A percentile compares a stretch with the other conserved stretches of the same genome.
Evolutionary conservation across 2,113 vertebrate species (phyloP).

Genomic region (Istiophorus platypterus): DNA sequence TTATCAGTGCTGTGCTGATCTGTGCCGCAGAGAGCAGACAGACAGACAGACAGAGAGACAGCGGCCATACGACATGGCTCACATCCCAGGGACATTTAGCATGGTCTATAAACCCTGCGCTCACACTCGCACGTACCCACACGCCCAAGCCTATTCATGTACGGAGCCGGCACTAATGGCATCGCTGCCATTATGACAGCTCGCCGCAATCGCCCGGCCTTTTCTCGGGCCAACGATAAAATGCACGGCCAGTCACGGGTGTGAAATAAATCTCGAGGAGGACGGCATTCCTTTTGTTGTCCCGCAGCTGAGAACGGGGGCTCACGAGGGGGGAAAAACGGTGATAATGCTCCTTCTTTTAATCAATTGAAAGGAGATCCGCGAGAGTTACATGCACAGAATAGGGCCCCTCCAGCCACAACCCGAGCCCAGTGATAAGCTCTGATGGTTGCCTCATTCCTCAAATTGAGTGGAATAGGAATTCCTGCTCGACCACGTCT

Average conservation of each 20-base stretch:
- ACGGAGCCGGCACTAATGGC: conserved; percentile 46
- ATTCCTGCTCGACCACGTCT: conserved; percentile 36
- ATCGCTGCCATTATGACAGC: conserved; percentile 48
- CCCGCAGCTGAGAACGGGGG: background rate
- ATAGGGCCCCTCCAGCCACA: conserved; percentile 36
- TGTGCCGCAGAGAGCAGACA: conserved; percentile 55
- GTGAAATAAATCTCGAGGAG: conserved; percentile 53
- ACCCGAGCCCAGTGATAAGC: conserved; percentile 33
- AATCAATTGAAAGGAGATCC: conserved; percentile 56
- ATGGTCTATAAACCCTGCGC: conserved; percentile 65
- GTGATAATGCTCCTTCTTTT: conserved; percentile 29
- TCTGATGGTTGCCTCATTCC: conserved; percentile 42
- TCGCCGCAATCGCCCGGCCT: conserved; percentile 24
- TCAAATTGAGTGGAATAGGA: conserved; percentile 61
- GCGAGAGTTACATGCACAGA: conserved; percentile 36
- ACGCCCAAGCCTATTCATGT: conserved; percentile 39
- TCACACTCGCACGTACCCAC: conserved; percentile 49
- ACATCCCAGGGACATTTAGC: conserved; percentile 65
- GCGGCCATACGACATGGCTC: conserved; percentile 59
- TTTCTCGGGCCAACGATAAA: conserved; percentile 50
- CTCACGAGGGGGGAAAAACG: background rate
- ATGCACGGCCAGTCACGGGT: conserved; percentile 28
- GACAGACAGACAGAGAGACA: conserved; percentile 40
- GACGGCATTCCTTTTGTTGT: conserved; percentile 50
- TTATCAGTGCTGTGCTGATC: conserved; percentile 63